A percentile compares a stretch with the other conserved stretches of the same genome.
Evolutionary conservation across 2,797 vertebrate genomes (phyloP).

Genomic region (Orientallactaga sibirica): DNA sequence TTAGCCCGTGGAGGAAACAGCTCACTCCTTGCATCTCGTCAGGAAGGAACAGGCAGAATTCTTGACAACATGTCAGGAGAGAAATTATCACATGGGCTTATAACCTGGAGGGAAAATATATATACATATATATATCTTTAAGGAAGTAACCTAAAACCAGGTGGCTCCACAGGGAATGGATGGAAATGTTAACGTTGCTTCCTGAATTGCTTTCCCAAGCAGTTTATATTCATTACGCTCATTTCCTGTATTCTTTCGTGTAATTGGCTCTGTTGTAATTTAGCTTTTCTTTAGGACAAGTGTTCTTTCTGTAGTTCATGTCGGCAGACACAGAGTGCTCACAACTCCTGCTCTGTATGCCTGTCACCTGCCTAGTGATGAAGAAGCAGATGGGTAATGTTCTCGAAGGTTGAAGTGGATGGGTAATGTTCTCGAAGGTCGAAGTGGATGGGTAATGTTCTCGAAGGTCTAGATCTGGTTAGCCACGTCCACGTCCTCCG

Average conservation of each 20-base stretch:
- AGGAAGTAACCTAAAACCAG: conserved; percentile 50
- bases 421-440: neutral
- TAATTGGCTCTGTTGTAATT: neutral
- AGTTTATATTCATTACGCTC: neutral
- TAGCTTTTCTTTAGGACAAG: conserved; percentile 27
- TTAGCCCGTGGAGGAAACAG: neutral
- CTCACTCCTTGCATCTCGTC: neutral
- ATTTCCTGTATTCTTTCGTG: neutral
- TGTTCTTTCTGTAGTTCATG: neutral
- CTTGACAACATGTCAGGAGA: neutral
- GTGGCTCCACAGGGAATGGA: neutral
- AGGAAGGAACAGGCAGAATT: neutral
- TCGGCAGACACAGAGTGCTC: neutral
- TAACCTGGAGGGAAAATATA: neutral
- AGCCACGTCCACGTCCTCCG: neutral
- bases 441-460: neutral
- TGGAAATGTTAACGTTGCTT: conserved; percentile 36
- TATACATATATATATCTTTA: neutral
- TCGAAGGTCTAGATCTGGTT: neutral
- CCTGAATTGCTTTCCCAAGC: conserved; percentile 26
- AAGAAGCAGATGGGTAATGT: neutral
- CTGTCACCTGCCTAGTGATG: neutral
- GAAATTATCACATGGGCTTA: neutral
- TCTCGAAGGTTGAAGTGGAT: neutral
- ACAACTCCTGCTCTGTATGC: neutral